Evolutionary conservation across 2,888 invertebrate species (phyloP).

Genomic region (Polymixis flavicincta): DNA sequence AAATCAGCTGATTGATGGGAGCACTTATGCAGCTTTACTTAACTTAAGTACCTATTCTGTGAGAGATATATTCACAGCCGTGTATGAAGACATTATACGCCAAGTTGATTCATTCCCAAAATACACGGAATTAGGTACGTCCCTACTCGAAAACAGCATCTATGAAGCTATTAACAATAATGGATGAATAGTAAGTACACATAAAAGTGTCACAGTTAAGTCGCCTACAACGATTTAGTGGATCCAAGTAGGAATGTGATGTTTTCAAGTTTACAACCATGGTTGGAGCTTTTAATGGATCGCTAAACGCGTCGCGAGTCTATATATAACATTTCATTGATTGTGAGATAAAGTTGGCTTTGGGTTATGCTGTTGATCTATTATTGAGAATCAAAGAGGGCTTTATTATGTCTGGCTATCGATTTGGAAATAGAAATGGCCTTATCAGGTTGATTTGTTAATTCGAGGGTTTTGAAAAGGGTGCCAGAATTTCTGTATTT

Average conservation of each 20-base stretch:
- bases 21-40: slow-evolving; percentile 40
- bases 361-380: slow-evolving; percentile 45
- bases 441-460: slow-evolving; percentile 13
- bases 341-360: slow-evolving; percentile 54
- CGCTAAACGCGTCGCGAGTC: slow-evolving; percentile 64
- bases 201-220: slow-evolving; percentile 81
- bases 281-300: slow-evolving; percentile 71
- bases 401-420: slow-evolving; percentile 34
- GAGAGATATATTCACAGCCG: slow-evolving; percentile 43
- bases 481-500: neutral
- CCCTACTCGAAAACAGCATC: slow-evolving; percentile 79
- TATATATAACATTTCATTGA: slow-evolving; percentile 71
- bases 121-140: slow-evolving; percentile 69
- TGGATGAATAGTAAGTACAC: slow-evolving; percentile 75
- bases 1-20: slow-evolving; percentile 42
- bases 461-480: slow-evolving; percentile 13
- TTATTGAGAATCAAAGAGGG: slow-evolving; percentile 41
- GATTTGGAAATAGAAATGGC: slow-evolving; percentile 35
- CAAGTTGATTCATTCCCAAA: slow-evolving; percentile 60
- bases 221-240: slow-evolving; percentile 76
- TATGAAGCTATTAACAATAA: slow-evolving; percentile 84
- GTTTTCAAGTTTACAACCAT: slow-evolving; percentile 71
- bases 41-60: slow-evolving; percentile 14
- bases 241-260: slow-evolving; percentile 69
- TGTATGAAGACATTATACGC: slow-evolving; percentile 43